Conservation (phyloP, 2,797 vertebrate species). For the Crypturellus tataupa region DNA sequence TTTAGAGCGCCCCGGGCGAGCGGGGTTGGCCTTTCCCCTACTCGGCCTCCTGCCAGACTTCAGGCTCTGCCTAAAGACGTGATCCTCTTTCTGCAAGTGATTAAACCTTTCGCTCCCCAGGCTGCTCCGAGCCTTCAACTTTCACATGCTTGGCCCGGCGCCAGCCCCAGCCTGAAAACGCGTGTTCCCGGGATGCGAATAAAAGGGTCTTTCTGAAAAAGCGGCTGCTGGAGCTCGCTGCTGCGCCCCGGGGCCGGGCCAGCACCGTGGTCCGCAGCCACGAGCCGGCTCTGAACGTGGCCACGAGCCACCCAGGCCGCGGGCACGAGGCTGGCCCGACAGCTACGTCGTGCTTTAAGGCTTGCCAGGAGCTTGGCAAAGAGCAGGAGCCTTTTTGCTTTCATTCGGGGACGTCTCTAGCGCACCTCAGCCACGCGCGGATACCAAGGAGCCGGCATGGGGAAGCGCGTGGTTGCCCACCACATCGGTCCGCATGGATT, state of each 20-base stretch:
- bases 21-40: conserved; percentile 81
- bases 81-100: conserved; percentile 66
- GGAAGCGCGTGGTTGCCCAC: neutral
- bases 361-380: conserved; percentile 5
- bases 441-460: too few relatives aligned
- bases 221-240: neutral
- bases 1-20: conserved; percentile 60
- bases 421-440: neutral
- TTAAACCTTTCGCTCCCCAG: conserved; percentile 69
- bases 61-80: conserved; percentile 23
- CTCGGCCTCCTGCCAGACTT: conserved; percentile 78
- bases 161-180: conserved; percentile 51
- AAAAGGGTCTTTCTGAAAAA: conserved; percentile 61
- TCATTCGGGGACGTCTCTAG: neutral
- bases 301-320: neutral
- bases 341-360: neutral
- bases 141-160: conserved; percentile 73
- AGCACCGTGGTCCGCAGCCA: neutral
- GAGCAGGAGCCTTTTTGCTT: conserved; percentile 31
- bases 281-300: neutral
- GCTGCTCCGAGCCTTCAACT: conserved; percentile 68
- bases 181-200: conserved; percentile 41
- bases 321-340: neutral
- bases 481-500: neutral
- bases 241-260: accelerated